Percentiles rank a stretch among this genome's conserved stretches.
phyloP scores from a whole-genome alignment of 2,113 vertebrate species.

The Microtus montanus region DNA sequence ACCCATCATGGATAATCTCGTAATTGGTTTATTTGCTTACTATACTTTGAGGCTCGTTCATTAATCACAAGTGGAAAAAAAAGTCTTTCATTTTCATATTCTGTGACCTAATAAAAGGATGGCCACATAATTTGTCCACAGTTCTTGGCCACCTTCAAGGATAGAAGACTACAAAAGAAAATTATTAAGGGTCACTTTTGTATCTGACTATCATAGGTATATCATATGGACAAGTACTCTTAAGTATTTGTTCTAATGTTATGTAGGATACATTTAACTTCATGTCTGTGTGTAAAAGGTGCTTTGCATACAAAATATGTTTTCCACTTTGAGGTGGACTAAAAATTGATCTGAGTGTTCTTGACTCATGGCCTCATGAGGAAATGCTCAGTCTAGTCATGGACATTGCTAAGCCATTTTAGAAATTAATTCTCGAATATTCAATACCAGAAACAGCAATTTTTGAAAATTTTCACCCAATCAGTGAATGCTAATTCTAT shows the following conservation, averaged over 20 bases:
- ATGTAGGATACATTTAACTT: background rate
- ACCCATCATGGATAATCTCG: background rate
- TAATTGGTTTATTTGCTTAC: conserved; percentile 1
- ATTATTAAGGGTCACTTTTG: background rate
- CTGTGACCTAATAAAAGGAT: background rate
- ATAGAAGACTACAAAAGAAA: background rate
- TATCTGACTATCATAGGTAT: background rate
- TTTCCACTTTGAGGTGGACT: background rate
- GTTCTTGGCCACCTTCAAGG: background rate
- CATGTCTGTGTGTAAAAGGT: background rate
- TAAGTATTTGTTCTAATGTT: background rate
- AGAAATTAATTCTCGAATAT: conserved; percentile 2
- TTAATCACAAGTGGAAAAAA: background rate
- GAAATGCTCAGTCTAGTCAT: background rate
- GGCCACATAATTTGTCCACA: background rate
- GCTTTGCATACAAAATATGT: background rate
- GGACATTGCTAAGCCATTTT: background rate
- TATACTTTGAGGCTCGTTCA: background rate
- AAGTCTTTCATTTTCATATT: background rate
- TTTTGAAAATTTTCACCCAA: background rate
- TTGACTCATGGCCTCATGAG: background rate
- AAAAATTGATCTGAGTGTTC: background rate
- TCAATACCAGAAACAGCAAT: background rate
- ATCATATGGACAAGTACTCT: background rate
- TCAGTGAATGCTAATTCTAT: background rate